Conservation (phyloP, 2,888 invertebrate species). For the Hemaris fuciformis region DNA sequence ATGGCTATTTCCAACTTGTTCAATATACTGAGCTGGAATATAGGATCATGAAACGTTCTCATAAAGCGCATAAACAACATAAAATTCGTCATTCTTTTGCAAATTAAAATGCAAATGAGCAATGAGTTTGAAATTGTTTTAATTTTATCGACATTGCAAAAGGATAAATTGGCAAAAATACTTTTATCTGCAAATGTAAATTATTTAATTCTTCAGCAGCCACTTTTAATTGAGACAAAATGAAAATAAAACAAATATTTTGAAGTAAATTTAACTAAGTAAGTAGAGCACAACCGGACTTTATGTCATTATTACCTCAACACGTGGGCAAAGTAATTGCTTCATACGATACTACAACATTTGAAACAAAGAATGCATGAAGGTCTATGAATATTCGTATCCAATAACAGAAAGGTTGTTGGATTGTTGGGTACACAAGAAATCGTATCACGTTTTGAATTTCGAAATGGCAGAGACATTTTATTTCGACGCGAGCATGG, state of each 20-base stretch:
- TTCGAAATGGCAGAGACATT: slow-evolving; percentile 44
- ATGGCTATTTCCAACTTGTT: too few species aligned
- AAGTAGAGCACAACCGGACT: slow-evolving; percentile 32
- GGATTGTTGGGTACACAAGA: slow-evolving; percentile 24
- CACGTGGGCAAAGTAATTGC: slow-evolving; percentile 30
- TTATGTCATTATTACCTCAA: slow-evolving; percentile 25
- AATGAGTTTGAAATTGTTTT: not conserved
- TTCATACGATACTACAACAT: slow-evolving; percentile 29
- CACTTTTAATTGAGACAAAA: not conserved
- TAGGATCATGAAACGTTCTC: too few species aligned
- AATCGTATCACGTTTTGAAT: slow-evolving; percentile 30
- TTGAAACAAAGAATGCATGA: slow-evolving; percentile 41
- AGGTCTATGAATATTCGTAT: slow-evolving; percentile 46
- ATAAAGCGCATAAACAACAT: too few species aligned
- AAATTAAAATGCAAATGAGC: not conserved
- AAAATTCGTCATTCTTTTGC: not conserved
- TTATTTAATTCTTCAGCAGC: too few species aligned
- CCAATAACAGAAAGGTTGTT: slow-evolving; percentile 33
- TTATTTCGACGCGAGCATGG: slow-evolving; percentile 42
- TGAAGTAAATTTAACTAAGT: slow-evolving; percentile 14
- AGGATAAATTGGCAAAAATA: not conserved
- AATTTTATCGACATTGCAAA: not conserved
- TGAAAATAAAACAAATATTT: not conserved
- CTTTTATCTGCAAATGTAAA: not conserved
- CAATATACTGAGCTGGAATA: too few species aligned